Percentiles rank a stretch among this genome's conserved stretches.
These are phyloP conservation scores for Batillaria attramentaria DNA, from an alignment of 1,140 invertebrate species.

Conservation along the genomic window DNA sequence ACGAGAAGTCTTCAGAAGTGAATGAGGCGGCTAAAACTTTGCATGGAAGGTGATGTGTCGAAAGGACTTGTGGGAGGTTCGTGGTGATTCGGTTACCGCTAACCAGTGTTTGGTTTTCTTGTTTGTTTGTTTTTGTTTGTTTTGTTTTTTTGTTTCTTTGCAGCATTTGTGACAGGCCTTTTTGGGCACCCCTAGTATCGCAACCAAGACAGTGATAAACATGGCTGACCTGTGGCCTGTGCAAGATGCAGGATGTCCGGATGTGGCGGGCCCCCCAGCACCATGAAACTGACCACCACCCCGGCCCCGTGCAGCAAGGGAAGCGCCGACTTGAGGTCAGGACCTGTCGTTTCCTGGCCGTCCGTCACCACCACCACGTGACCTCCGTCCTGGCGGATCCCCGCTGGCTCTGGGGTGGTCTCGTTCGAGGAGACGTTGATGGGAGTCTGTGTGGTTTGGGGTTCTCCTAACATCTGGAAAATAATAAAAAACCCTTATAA, in stretches of 20 bases:
- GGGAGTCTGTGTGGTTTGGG: neutral
- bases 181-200: too few relatives aligned
- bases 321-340: constrained; percentile 19
- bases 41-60: too few relatives aligned
- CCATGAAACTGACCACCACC: constrained; percentile 21
- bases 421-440: neutral
- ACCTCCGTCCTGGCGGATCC: neutral
- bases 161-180: too few relatives aligned
- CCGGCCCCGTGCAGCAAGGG: neutral
- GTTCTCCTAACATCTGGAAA: neutral
- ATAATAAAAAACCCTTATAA: too few relatives aligned
- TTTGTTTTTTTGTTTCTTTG: too few relatives aligned
- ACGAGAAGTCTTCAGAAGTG: too few relatives aligned
- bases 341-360: constrained; percentile 29
- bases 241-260: constrained; percentile 19
- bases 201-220: neutral
- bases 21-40: too few relatives aligned
- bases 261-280: constrained; percentile 17
- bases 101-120: too few relatives aligned
- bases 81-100: too few relatives aligned
- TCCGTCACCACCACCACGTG: constrained; percentile 27
- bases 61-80: too few relatives aligned
- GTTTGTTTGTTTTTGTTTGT: too few relatives aligned
- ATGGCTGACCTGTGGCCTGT: constrained; percentile 30
- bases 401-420: neutral